Evolutionary conservation across 2,797 vertebrate species (phyloP).

Genomic region (Lutjanus argentimaculatus): DNA sequence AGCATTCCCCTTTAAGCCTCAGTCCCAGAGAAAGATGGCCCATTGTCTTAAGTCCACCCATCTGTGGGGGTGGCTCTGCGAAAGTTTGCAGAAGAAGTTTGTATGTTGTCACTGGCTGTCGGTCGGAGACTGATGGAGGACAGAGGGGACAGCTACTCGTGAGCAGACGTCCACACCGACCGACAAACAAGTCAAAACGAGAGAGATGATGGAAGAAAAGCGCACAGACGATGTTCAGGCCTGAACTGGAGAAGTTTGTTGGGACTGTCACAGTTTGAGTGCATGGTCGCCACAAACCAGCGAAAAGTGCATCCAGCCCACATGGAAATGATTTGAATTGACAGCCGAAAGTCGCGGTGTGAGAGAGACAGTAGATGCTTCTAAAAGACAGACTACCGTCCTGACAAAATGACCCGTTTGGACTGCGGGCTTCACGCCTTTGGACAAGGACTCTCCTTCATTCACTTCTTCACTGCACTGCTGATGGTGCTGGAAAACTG

Average conservation of each 20-base stretch:
- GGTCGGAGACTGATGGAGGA: slow-evolving; percentile 76
- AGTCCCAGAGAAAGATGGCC: slow-evolving; percentile 55
- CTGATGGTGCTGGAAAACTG: slow-evolving; percentile 67
- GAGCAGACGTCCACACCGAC: slow-evolving; percentile 27
- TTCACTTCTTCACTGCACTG: slow-evolving; percentile 70
- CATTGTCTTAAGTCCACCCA: slow-evolving; percentile 84
- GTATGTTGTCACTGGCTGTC: slow-evolving; percentile 73
- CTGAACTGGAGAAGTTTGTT: slow-evolving; percentile 15
- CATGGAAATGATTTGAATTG: slow-evolving; percentile 61
- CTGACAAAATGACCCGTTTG: slow-evolving; percentile 80
- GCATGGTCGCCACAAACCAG: slow-evolving; percentile 32
- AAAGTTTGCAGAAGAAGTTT: slow-evolving; percentile 81
- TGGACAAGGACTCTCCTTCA: slow-evolving; percentile 64
- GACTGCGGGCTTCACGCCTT: slow-evolving; percentile 60
- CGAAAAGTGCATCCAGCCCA: slow-evolving; percentile 25
- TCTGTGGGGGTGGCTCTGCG: slow-evolving; percentile 83
- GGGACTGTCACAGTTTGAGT: slow-evolving; percentile 44
- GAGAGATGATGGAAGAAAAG: slow-evolving; percentile 43
- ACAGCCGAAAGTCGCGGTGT: slow-evolving; percentile 37
- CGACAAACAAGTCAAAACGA: not conserved
- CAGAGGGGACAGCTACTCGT: slow-evolving; percentile 31
- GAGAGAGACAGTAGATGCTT: slow-evolving; percentile 54
- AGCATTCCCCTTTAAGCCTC: slow-evolving; percentile 79
- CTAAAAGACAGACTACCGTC: slow-evolving; percentile 33
- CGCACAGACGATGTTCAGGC: slow-evolving; percentile 48